Evolutionary conservation across 92 coral and sea anemone species (phyloP).

Genomic region (Palythoa heliodiscus): DNA sequence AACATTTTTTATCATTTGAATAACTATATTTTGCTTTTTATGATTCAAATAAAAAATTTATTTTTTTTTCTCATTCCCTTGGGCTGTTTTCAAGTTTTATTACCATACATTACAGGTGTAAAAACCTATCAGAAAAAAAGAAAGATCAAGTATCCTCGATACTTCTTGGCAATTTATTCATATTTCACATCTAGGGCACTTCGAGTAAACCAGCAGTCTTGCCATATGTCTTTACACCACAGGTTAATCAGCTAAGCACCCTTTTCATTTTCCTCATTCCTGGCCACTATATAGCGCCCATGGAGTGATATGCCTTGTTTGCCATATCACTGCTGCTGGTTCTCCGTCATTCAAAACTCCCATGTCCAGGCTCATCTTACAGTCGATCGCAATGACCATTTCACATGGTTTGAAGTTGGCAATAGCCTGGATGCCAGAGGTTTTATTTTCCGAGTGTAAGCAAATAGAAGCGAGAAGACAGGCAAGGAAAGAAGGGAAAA

Average conservation of each 20-base stretch:
- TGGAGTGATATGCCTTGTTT: constrained; percentile 34
- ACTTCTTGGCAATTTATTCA: neutral
- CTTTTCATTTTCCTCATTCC: neutral
- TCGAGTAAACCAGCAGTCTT: constrained; percentile 24
- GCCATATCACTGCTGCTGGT: constrained; percentile 32
- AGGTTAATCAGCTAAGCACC: neutral
- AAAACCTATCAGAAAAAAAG: neutral
- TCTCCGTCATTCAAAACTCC: constrained; percentile 17
- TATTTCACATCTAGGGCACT: constrained; percentile 35
- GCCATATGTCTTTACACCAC: constrained; percentile 25
- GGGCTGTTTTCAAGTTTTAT: too few species aligned
- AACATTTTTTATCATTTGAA: too few species aligned
- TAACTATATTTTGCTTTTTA: too few species aligned
- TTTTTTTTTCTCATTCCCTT: too few species aligned
- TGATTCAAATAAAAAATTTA: too few species aligned
- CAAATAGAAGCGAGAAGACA: too few species aligned
- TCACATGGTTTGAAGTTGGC: neutral
- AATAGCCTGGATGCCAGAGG: too few species aligned
- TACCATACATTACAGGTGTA: too few species aligned
- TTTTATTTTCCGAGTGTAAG: too few species aligned
- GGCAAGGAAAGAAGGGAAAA: too few species aligned
- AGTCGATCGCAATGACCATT: constrained; percentile 12
- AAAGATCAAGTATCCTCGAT: neutral
- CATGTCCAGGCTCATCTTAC: constrained; percentile 22
- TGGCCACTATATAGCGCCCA: neutral